Evolutionary conservation across 2,888 invertebrate genomes (phyloP).

Genomic region (Andrena chrysosceles): DNA sequence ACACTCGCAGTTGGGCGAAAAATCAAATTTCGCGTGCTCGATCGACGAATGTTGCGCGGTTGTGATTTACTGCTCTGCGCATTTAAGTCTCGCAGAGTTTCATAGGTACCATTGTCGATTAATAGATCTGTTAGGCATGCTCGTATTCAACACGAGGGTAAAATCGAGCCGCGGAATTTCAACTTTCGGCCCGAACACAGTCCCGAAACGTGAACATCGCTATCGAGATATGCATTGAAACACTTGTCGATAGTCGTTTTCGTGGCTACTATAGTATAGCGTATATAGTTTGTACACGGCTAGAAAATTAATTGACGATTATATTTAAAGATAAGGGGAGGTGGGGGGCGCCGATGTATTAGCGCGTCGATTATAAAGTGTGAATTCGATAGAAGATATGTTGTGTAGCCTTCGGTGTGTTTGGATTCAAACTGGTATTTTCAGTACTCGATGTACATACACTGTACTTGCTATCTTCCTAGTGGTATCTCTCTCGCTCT

Average conservation of each 20-base stretch:
- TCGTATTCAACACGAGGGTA: not conserved
- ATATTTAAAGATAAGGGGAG: constrained; percentile 36
- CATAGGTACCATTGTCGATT: no score
- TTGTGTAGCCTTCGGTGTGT: constrained; percentile 12
- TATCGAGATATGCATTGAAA: constrained; percentile 14
- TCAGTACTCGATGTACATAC: constrained; percentile 32
- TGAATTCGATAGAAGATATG: constrained; percentile 56
- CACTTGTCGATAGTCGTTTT: not conserved
- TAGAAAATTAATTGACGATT: constrained; percentile 59
- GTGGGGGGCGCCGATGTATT: constrained; percentile 3
- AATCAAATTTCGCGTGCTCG: constrained; percentile 18
- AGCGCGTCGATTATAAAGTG: constrained; percentile 47
- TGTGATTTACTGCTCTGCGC: no score
- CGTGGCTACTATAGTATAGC: not conserved
- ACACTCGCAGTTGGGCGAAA: constrained; percentile 34
- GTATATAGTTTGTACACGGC: constrained; percentile 28
- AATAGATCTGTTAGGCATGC: not conserved
- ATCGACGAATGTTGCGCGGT: not conserved
- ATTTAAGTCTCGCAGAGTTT: no score
- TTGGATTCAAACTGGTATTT: constrained; percentile 37
- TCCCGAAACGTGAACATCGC: constrained; percentile 1
- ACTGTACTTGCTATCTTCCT: constrained; percentile 2
- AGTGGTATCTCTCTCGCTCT: no score
- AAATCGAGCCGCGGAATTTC: not conserved
- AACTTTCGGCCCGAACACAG: not conserved